phyloP scores from a whole-genome alignment of 37 sponge, comb jelly and placozoan genomes.

The Haliclona indistincta region DNA sequence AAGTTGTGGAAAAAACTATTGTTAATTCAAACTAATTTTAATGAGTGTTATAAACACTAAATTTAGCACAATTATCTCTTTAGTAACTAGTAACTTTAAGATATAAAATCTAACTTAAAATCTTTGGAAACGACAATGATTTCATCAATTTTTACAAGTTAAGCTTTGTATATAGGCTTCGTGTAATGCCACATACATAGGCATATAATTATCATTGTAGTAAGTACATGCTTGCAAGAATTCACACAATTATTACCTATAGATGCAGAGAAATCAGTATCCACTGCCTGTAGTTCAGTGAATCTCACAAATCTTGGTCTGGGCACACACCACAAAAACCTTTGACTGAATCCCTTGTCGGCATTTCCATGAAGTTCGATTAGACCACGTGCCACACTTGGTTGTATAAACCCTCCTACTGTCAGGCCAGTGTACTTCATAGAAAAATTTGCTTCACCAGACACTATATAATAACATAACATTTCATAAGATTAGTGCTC shows the following conservation, averaged over 20 bases:
- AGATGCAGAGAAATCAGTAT: neutral
- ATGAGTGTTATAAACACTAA: too few species aligned
- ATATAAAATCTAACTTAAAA: too few species aligned
- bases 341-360: constrained; percentile 34
- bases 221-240: too few species aligned
- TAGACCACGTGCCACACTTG: constrained; percentile 23
- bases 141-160: too few species aligned
- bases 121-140: too few species aligned
- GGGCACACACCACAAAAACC: constrained; percentile 44
- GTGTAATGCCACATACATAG: too few species aligned
- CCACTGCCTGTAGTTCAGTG: constrained; percentile 1
- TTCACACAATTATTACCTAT: constrained; percentile 25
- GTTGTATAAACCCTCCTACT: constrained; percentile 31
- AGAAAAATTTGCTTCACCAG: constrained; percentile 41
- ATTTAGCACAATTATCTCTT: too few species aligned
- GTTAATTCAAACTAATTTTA: too few species aligned
- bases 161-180: too few species aligned
- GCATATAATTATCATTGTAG: too few species aligned
- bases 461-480: constrained; percentile 1
- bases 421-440: constrained; percentile 36
- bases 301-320: constrained; percentile 12
- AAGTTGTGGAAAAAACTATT: too few species aligned
- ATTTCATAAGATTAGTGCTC: neutral
- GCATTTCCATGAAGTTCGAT: constrained; percentile 25
- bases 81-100: too few species aligned